phyloP scores from a whole-genome alignment of 2,888 invertebrate genomes.

The Argyresthia albistria region DNA sequence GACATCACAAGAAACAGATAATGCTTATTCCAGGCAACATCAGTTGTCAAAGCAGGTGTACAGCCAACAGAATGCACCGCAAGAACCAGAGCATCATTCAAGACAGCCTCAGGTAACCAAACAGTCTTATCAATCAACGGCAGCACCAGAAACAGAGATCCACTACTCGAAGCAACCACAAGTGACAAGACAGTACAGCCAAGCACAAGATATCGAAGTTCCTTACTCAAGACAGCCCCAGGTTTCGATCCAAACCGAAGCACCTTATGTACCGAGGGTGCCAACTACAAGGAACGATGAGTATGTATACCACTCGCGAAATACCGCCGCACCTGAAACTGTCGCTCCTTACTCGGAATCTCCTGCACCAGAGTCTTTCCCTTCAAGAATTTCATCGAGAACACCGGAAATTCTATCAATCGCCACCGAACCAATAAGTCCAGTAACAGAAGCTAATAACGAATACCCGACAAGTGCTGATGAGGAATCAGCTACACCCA shows the following conservation, averaged over 20 bases:
- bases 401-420: conserved; percentile 28
- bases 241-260: conserved; percentile 22
- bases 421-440: conserved; percentile 28
- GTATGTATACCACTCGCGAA: conserved; percentile 31
- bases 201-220: neutral
- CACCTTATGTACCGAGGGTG: conserved; percentile 30
- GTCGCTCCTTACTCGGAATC: conserved; percentile 27
- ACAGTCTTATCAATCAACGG: too few relatives aligned
- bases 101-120: too few relatives aligned
- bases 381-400: conserved; percentile 28
- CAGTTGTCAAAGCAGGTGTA: too few relatives aligned
- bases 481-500: conserved; percentile 25
- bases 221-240: neutral
- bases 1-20: neutral
- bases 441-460: conserved; percentile 29
- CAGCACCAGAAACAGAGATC: too few relatives aligned
- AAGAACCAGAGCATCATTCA: neutral
- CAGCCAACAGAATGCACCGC: neutral
- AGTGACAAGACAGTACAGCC: too few relatives aligned
- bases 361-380: conserved; percentile 30
- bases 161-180: too few relatives aligned
- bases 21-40: neutral
- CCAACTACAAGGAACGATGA: conserved; percentile 32
- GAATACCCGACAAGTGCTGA: conserved; percentile 27
- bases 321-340: conserved; percentile 31